Evolutionary conservation across 2,797 vertebrate genomes (phyloP), one percentile per base, ranked within the genome.

Genomic region (Anisognathus igniventris): DNA sequence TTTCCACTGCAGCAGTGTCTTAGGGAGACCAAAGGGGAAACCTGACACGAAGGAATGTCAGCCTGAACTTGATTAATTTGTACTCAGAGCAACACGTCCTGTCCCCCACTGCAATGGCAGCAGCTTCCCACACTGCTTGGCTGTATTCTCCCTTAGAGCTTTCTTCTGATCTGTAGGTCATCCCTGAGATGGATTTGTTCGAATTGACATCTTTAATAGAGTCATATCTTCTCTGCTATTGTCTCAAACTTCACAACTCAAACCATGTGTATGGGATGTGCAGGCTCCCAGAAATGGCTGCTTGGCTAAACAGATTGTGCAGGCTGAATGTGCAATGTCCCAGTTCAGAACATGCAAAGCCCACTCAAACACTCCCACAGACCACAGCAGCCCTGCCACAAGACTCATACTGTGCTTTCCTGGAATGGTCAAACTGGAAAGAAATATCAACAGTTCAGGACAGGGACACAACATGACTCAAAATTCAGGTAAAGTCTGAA

Each of bases 1-100:
- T 93, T 95, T 86, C 81, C 86, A 85, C 53, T 51, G 30, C 48
- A 86, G 77, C 39, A 87, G 15, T 21, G 61, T 85, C 93, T 89
- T 65, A 77, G 62, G 56, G 66, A 75, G 64, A 92, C 57, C 90
- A 90, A 88, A 82, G 67, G 44, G 76, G 94, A 95, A 91, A 79
- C 20, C 87, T 67, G 75, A 92, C 64, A 72, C 9, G n/a, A 65
- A 74, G 60, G 88, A 93, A 95, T 76, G 87, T 57, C 80, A 78
- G 92, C 74, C 73, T 84, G 61, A 82, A 95, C 80, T 92, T 95
- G 86, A 93, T 94, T 70, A 95, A 86, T 95, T 76, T 71, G 51
- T 72, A 72, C 76, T 81, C 47, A 31, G 66, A 88, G 80, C 76
- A 94, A 45, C 3, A 12, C 5, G 12, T 81, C n/a, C 42, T 0